phyloP scores from a whole-genome alignment of 1,140 invertebrate genomes.

The Ostrea edulis region DNA sequence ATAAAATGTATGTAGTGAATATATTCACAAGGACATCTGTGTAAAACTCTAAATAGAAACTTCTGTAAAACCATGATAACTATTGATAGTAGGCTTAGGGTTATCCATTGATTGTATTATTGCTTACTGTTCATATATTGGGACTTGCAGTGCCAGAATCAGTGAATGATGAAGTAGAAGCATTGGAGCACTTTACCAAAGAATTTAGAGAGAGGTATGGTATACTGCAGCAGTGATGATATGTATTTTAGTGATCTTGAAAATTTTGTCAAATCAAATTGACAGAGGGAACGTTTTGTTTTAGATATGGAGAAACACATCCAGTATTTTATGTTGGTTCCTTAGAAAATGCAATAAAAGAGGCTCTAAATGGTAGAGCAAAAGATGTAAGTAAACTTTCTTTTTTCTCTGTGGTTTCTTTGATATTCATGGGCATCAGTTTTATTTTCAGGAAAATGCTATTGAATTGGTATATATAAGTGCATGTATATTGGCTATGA shows the following conservation, averaged over 20 bases:
- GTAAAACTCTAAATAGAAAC: too few species aligned
- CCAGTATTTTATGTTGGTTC: slow-evolving; percentile 94
- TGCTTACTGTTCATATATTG: neutral
- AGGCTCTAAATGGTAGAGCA: slow-evolving; percentile 88
- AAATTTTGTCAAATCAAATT: too few species aligned
- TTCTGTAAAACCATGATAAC: too few species aligned
- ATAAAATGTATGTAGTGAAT: too few species aligned
- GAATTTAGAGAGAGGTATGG: slow-evolving; percentile 86
- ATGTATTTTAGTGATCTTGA: neutral
- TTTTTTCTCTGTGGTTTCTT: neutral
- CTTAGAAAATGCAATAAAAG: slow-evolving; percentile 92
- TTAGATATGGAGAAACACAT: slow-evolving; percentile 85
- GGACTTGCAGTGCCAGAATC: slow-evolving; percentile 89
- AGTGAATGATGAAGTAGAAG: slow-evolving; percentile 91
- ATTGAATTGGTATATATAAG: too few species aligned
- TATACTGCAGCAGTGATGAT: neutral
- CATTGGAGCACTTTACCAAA: slow-evolving; percentile 91
- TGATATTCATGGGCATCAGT: too few species aligned
- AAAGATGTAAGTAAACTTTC: slow-evolving; percentile 87
- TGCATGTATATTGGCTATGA: neutral
- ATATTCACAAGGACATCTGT: too few species aligned
- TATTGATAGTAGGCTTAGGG: too few species aligned
- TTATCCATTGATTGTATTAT: too few species aligned
- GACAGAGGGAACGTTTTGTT: slow-evolving; percentile 18
- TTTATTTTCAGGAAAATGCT: too few species aligned